Base-by-base conservation (phyloP, 2,113 vertebrate species). In the Poeciliopsis turrubarensis region DNA sequence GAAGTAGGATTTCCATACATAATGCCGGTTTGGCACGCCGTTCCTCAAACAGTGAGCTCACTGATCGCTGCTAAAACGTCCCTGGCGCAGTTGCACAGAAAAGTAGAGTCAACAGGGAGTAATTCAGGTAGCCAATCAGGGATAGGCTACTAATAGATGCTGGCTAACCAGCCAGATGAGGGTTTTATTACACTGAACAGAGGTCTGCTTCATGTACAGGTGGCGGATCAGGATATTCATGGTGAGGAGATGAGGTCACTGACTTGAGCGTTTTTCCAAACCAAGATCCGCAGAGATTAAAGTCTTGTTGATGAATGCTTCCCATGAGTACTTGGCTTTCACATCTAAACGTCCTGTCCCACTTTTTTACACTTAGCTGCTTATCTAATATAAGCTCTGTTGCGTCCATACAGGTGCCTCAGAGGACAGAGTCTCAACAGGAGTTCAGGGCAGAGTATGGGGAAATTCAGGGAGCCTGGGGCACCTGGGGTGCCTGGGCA, bases 401-500 rank as follows among this genome's bases (percentile, higher is more conserved):
- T 11, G 9, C 81, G 65, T 79, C 47, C 60, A 19, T 72, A 3
- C 88, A 98, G 97, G 96, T 96, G 39, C 93, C 95, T 26, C 95
- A 97, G 80, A 94, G 94, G 95, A 94, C 92, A 92, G 93, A 92
- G 39, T 80, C 91, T 31, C 94, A 92, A 0, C 89, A 89, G 39
- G 92, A 94, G 1, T 37, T 86, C 0, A 94, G 92, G 9, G 79
- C 89, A 2, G 81, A 91, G 37, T 61, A 89, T 1, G 88, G 84
- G 2, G 92, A 91, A 0, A 72, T 80, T 27, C 91, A 92, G 0
- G 96, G 96, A 3, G 85, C 95, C 39, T 98, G 97, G 97, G 97
- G 97, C 0, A 70, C 90, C 29, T 99, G 98, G 98, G 96, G 96
- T 0, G 83, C 95, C n/a, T 98, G 96, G 98, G 95, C 96, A 0